Percentiles rank a stretch among this genome's conserved stretches.
Conservation (phyloP, 1,140 invertebrate genomes). For the Caenorhabditis elegans region DNA sequence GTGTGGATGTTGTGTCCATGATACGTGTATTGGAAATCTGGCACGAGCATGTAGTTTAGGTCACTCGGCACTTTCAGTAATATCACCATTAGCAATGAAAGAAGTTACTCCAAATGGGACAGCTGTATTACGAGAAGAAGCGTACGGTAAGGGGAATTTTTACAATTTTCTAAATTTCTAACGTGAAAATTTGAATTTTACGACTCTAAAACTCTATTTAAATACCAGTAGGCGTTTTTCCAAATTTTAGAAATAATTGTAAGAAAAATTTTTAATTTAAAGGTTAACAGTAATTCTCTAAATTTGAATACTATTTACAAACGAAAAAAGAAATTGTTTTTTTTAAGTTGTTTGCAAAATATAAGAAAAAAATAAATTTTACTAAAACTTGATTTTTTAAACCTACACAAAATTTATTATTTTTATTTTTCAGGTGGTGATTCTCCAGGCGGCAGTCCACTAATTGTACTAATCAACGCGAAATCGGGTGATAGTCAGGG, state of each 20-base stretch:
- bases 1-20: slow-evolving; percentile 71
- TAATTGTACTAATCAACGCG: slow-evolving; percentile 93
- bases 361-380: too few relatives aligned
- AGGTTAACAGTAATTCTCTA: neutral
- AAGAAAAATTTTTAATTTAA: neutral
- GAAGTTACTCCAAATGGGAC: slow-evolving; percentile 71
- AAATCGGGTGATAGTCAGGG: slow-evolving; percentile 94
- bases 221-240: neutral
- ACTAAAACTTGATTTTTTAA: too few relatives aligned
- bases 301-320: too few relatives aligned
- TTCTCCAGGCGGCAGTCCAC: slow-evolving; percentile 72
- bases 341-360: too few relatives aligned
- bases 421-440: slow-evolving; percentile 38
- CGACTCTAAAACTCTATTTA: too few relatives aligned
- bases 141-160: neutral
- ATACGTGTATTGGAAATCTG: slow-evolving; percentile 33
- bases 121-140: neutral
- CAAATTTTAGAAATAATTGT: neutral
- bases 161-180: neutral
- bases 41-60: slow-evolving; percentile 71
- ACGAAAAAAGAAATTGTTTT: too few relatives aligned
- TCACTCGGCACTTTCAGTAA: slow-evolving; percentile 82
- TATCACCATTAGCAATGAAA: slow-evolving; percentile 87
- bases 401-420: neutral
- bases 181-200: too few relatives aligned